These are phyloP conservation scores for Aricia agestis DNA, from an alignment of 1,140 invertebrate species.

Conservation along the genomic window DNA sequence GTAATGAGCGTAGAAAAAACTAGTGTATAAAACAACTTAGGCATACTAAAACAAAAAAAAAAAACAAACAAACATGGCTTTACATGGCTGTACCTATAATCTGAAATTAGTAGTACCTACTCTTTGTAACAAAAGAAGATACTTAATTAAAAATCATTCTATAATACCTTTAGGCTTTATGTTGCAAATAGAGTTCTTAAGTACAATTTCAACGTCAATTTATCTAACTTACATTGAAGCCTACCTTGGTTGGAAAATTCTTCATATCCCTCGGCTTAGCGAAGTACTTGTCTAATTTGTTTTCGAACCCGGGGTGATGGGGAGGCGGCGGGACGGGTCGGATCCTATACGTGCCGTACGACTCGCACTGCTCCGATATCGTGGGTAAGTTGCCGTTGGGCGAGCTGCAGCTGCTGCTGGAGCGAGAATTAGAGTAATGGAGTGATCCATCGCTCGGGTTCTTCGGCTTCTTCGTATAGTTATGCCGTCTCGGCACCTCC, in stretches of 20 bases:
- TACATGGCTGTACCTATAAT: no score
- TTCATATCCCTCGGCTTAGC: conserved; percentile 57
- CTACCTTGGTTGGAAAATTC: conserved; percentile 59
- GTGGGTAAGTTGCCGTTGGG: conserved; percentile 60
- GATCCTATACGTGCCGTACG: conserved; percentile 55
- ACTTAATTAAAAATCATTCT: no score
- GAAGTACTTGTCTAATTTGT: conserved; percentile 68
- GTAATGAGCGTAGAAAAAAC: no score
- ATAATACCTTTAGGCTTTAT: no score
- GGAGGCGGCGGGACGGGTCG: conserved; percentile 36
- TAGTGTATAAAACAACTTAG: no score
- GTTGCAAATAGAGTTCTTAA: no score
- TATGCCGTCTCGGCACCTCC: conserved; percentile 49
- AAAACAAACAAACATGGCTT: no score
- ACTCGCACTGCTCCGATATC: conserved; percentile 63
- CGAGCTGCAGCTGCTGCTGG: conserved; percentile 64
- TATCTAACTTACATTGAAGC: conserved; percentile 44
- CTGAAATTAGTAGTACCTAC: no score
- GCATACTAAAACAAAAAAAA: no score
- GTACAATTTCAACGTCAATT: no score
- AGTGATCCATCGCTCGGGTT: conserved; percentile 64
- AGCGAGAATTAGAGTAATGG: conserved; percentile 64
- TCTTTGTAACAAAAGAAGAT: no score
- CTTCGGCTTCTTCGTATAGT: conserved; percentile 64
- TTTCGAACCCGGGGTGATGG: conserved; percentile 47